These are phyloP conservation scores for Ploceus nigricollis DNA, from an alignment of 2,113 vertebrate species.

Conservation along the genomic window DNA sequence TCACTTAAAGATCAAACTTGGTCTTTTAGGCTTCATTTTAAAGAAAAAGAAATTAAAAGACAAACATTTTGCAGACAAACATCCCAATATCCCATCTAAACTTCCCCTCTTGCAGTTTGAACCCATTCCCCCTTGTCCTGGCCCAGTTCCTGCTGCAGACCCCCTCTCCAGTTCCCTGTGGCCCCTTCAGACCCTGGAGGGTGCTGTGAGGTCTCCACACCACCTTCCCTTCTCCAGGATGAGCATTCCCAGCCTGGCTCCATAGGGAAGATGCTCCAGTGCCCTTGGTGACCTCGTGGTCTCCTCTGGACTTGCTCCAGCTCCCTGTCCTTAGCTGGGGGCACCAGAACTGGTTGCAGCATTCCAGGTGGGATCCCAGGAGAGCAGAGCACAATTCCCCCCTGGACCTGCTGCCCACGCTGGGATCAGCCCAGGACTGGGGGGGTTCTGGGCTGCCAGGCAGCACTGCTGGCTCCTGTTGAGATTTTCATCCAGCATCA, in stretches of 20 bases:
- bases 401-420: neutral
- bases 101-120: too few relatives aligned
- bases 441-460: neutral
- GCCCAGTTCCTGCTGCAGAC: too few relatives aligned
- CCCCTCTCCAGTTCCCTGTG: too few relatives aligned
- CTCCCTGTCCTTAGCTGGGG: neutral
- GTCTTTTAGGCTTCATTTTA: neutral
- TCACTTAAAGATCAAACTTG: neutral
- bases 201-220: too few relatives aligned
- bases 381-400: neutral
- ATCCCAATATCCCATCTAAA: too few relatives aligned
- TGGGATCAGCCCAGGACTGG: neutral
- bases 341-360: neutral
- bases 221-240: too few relatives aligned
- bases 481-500: neutral
- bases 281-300: neutral
- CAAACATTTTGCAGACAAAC: too few relatives aligned
- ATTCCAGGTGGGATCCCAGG: neutral
- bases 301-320: neutral
- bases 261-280: neutral
- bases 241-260: too few relatives aligned
- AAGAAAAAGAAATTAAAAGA: too few relatives aligned
- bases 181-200: too few relatives aligned
- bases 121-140: too few relatives aligned
- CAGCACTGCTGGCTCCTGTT: accelerated